Evolutionary conservation across 2,113 vertebrate species (phyloP).

Genomic region (Desmodus rotundus): DNA sequence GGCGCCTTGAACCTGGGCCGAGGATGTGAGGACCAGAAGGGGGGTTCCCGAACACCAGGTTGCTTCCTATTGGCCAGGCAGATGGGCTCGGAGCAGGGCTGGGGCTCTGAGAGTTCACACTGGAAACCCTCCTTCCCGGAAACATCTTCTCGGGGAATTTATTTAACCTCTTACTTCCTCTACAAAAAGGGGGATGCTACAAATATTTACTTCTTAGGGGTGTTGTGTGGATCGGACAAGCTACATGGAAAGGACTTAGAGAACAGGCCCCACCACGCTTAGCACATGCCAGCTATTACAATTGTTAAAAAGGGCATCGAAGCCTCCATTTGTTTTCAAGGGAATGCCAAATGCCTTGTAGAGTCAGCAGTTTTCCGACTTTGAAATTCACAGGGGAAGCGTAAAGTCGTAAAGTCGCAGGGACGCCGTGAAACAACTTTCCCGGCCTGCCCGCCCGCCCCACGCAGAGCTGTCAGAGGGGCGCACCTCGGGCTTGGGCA

Average conservation of each 20-base stretch:
- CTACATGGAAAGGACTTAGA: accelerated
- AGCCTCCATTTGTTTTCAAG: not conserved
- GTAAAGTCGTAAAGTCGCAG: accelerated
- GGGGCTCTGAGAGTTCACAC: not conserved
- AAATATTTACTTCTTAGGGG: not conserved
- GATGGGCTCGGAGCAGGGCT: no score
- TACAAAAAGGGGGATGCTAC: not conserved
- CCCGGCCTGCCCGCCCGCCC: not conserved
- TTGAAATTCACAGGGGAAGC: not conserved
- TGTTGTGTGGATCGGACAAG: not conserved
- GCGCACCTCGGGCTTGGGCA: accelerated
- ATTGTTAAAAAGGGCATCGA: not conserved
- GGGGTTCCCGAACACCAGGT: not conserved
- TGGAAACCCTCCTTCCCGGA: not conserved
- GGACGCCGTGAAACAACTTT: not conserved
- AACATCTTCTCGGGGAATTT: no score
- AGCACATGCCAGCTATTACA: accelerated
- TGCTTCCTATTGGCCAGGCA: accelerated
- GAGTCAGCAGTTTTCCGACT: no score
- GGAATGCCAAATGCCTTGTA: not conserved
- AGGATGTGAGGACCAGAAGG: not conserved
- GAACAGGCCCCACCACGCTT: accelerated
- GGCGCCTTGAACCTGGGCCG: accelerated
- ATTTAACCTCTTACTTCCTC: not conserved
- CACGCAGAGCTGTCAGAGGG: not conserved